Conservation (phyloP, 2,888 invertebrate species). For the Eilema sororculum region DNA sequence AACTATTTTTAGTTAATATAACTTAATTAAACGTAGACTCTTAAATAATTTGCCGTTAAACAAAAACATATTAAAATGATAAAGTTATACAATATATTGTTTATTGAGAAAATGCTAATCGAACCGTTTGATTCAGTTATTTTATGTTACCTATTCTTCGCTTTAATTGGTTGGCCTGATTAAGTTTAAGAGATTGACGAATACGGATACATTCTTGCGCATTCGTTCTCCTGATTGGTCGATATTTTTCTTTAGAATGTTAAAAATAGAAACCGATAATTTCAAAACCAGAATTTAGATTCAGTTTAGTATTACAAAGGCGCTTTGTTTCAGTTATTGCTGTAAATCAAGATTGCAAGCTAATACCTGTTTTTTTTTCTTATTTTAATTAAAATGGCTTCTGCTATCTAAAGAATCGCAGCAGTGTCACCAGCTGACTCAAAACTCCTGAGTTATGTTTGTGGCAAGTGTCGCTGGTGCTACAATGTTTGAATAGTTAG, state of each 20-base stretch:
- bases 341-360: no score
- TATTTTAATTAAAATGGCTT: no score
- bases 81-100: conserved; percentile 1
- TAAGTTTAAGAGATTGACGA: neutral
- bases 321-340: no score
- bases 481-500: no score
- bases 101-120: neutral
- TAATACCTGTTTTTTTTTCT: no score
- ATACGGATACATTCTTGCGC: neutral
- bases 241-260: neutral
- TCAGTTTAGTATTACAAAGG: neutral
- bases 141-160: neutral
- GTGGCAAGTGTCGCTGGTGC: no score
- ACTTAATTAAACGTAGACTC: no score
- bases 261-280: neutral
- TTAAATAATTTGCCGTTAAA: neutral
- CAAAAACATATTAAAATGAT: neutral
- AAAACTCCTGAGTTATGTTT: no score
- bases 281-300: neutral
- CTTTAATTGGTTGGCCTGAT: neutral
- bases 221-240: neutral
- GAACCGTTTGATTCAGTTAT: neutral
- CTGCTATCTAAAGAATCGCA: no score
- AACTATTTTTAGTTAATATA: neutral
- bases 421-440: no score